Percentiles rank a stretch among this genome's conserved stretches.
Evolutionary conservation across 2,888 invertebrate species (phyloP).

Genomic region (Pammene fasciana): DNA sequence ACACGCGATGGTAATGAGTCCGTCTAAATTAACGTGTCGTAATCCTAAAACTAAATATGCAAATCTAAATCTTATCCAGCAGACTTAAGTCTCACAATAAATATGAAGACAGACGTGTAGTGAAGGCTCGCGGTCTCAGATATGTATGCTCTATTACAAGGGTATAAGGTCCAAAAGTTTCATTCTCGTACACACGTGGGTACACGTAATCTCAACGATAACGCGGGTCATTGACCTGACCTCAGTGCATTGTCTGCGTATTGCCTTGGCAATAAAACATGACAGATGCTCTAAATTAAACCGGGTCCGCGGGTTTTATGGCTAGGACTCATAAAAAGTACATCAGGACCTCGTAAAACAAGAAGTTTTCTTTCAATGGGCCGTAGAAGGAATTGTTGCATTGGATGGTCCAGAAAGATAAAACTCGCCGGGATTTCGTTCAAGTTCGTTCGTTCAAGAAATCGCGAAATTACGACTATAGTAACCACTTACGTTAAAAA

Average conservation of each 20-base stretch:
- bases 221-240: conserved; percentile 12
- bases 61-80: conserved; percentile 8
- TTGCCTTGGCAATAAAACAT: conserved; percentile 18
- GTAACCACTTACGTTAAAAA: too few species aligned
- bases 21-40: conserved; percentile 5
- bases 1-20: conserved; percentile 22
- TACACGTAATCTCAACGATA: conserved; percentile 27
- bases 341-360: conserved; percentile 21
- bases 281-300: conserved; percentile 24
- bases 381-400: neutral
- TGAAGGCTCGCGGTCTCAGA: neutral
- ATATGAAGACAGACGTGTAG: neutral
- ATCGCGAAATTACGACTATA: too few species aligned
- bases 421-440: neutral
- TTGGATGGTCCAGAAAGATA: neutral
- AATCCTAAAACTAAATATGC: neutral
- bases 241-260: conserved; percentile 19
- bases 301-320: neutral
- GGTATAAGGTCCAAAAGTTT: neutral
- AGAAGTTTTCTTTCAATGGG: neutral
- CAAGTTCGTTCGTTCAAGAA: neutral
- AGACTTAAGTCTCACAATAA: neutral
- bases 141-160: neutral
- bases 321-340: conserved; percentile 3
- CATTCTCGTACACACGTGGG: conserved; percentile 3